phyloP scores from a whole-genome alignment of 2,113 vertebrate species.

The Pongo abelii region DNA sequence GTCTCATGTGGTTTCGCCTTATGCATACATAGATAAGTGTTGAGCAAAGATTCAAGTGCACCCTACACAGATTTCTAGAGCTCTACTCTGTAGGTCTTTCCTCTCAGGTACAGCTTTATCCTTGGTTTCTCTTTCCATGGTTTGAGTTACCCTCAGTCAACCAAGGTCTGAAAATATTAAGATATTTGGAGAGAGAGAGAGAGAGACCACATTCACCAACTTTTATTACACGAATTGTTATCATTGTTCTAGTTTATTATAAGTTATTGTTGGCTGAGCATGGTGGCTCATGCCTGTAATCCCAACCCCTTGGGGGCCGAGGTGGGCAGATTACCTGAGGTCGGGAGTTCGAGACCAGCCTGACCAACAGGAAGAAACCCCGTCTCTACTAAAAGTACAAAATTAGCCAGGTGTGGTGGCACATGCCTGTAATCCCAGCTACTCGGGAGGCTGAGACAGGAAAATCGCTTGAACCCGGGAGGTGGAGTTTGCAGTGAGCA shows the following conservation, averaged over 20 bases:
- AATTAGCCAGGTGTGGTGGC: no score
- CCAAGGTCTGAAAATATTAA: background rate
- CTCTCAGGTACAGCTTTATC: background rate
- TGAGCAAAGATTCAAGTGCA: background rate
- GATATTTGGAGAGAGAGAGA: background rate
- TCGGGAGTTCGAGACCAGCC: no score
- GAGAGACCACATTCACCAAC: background rate
- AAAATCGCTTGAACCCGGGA: no score
- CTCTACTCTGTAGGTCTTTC: background rate
- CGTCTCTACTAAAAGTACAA: no score
- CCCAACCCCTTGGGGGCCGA: no score
- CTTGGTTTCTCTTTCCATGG: background rate
- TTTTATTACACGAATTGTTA: background rate
- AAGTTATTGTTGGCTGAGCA: background rate
- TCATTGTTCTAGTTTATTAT: background rate
- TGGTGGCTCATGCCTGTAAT: no score
- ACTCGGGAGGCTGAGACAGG: no score
- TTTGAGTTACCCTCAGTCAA: background rate
- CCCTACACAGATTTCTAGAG: background rate
- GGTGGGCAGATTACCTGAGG: no score
- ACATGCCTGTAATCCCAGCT: no score
- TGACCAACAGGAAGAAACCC: no score
- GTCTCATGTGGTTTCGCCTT: background rate
- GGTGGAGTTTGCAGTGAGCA: no score
- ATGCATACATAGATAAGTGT: background rate